These are phyloP conservation scores for Gorsachius goisagi DNA, from an alignment of 2,113 vertebrate genomes.

Conservation along the genomic window DNA sequence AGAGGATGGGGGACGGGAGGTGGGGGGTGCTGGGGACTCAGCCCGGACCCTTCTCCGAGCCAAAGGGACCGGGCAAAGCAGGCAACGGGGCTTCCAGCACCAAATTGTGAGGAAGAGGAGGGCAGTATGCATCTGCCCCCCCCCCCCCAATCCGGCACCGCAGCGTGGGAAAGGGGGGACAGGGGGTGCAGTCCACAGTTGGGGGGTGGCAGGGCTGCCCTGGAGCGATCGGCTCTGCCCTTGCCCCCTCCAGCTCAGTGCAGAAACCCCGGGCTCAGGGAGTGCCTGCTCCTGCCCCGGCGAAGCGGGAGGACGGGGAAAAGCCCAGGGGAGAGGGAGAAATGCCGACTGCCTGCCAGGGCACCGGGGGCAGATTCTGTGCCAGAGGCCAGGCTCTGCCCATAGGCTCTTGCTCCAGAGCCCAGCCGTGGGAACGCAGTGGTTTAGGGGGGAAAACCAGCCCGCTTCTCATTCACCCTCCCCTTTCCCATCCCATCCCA, in stretches of 20 bases:
- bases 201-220: not conserved
- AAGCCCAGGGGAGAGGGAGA: not conserved
- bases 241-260: not conserved
- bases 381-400: not conserved
- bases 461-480: not conserved
- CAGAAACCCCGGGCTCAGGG: not conserved
- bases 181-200: not conserved
- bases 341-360: not conserved
- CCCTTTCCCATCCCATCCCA: not conserved
- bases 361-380: not conserved
- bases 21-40: not conserved
- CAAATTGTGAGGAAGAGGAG: not conserved
- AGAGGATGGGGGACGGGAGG: not conserved
- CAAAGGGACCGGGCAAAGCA: not conserved
- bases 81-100: not conserved
- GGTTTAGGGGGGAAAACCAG: not conserved
- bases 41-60: rapidly evolving
- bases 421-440: not conserved
- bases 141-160: not conserved
- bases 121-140: not conserved
- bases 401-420: not conserved
- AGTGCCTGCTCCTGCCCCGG: not conserved
- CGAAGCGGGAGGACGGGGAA: not conserved
- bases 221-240: not conserved
- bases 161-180: rapidly evolving